A percentile compares a stretch with the other conserved stretches of the same genome.
phyloP scores from a whole-genome alignment of 53 echinoderm and acorn worm species.

The Patiria pectinifera region DNA sequence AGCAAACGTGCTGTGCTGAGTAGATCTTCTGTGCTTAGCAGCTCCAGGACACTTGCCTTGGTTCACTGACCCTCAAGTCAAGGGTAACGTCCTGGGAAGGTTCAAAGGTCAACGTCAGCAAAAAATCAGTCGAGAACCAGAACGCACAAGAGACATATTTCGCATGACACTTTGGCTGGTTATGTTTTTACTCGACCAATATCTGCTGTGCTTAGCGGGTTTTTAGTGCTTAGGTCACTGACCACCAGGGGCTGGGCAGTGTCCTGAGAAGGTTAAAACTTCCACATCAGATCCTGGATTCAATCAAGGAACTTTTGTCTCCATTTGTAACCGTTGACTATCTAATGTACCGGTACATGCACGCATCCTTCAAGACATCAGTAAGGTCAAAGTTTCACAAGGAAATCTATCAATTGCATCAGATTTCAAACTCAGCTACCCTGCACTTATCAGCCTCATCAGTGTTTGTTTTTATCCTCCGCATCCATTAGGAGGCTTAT shows the following conservation, averaged over 20 bases:
- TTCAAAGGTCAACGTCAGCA: too few relatives aligned
- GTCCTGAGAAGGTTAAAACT: not conserved
- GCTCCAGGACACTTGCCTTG: too few relatives aligned
- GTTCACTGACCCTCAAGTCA: too few relatives aligned
- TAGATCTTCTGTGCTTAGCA: too few relatives aligned
- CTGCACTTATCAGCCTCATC: not conserved
- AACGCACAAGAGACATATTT: too few relatives aligned
- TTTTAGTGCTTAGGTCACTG: not conserved
- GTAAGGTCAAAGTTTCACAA: too few relatives aligned
- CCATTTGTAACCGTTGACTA: not conserved
- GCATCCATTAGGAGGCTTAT: conserved; percentile 35
- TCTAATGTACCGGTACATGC: not conserved
- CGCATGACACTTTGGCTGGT: not conserved
- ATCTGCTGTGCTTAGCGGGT: too few relatives aligned
- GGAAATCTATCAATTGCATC: not conserved
- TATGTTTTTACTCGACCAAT: not conserved
- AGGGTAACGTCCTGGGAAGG: too few relatives aligned
- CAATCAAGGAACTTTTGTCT: not conserved
- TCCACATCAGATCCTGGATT: not conserved
- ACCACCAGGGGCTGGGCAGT: not conserved
- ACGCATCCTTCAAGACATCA: not conserved
- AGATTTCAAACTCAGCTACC: not conserved
- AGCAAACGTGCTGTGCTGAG: too few relatives aligned
- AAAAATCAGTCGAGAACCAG: too few relatives aligned
- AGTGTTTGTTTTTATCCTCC: not conserved